These are phyloP conservation scores for Caenorhabditis zanzibari DNA, from an alignment of 2,888 invertebrate species.

Conservation along the genomic window DNA sequence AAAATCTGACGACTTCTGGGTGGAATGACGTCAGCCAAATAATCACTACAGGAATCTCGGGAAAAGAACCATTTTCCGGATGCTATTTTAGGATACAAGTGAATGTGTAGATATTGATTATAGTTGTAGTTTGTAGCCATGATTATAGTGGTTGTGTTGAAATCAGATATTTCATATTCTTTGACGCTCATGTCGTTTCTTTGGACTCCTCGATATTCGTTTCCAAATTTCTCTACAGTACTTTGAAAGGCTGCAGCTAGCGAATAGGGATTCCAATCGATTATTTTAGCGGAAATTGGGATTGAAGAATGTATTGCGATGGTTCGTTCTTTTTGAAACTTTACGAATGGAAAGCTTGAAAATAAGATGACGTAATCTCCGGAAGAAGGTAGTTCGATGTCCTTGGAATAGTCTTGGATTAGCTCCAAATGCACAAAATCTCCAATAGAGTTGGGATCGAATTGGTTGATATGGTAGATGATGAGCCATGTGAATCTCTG, in stretches of 20 bases:
- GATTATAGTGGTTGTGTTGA: neutral
- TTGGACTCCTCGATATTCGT: neutral
- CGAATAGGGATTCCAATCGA: neutral
- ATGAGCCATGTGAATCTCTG: neutral
- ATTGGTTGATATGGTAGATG: neutral
- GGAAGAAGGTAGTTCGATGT: neutral
- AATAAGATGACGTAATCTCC: neutral
- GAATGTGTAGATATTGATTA: neutral
- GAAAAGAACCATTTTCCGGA: no score
- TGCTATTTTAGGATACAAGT: neutral
- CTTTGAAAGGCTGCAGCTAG: neutral
- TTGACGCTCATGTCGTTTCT: conserved; percentile 6
- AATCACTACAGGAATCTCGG: neutral
- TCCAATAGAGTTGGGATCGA: neutral
- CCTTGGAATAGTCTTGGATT: neutral
- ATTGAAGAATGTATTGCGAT: conserved; percentile 6
- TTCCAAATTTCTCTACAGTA: neutral
- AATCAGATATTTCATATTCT: neutral
- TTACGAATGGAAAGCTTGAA: neutral
- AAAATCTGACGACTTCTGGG: conserved; percentile 1
- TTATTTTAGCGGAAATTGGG: neutral
- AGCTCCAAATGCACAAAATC: neutral
- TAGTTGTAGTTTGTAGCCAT: conserved; percentile 4
- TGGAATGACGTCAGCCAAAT: neutral
- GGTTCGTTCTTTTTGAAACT: neutral